A percentile compares a stretch with the other conserved stretches of the same genome.
Conservation (phyloP, 2,113 vertebrate species). For the Pimephales promelas region DNA sequence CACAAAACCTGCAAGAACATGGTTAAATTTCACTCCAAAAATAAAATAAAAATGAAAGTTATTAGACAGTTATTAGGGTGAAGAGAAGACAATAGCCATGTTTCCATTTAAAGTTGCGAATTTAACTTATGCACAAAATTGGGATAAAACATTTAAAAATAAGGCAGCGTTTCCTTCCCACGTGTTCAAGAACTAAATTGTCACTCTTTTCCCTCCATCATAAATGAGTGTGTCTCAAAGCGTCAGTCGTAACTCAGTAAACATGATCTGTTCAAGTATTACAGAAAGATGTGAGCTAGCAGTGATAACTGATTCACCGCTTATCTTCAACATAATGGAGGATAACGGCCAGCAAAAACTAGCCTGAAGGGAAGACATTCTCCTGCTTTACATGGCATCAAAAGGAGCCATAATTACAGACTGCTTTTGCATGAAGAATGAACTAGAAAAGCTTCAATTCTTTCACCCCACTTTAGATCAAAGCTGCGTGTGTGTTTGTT, state of each 20-base stretch:
- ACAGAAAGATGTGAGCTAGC: background rate
- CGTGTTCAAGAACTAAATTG: no score
- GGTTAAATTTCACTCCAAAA: background rate
- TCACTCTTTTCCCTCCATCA: no score
- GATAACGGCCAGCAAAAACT: background rate
- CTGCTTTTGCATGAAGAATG: no score
- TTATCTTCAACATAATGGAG: conserved; percentile 23
- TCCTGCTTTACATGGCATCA: background rate
- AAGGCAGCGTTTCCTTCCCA: no score
- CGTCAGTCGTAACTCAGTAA: no score
- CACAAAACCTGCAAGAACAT: background rate
- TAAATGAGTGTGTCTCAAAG: no score
- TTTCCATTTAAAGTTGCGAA: no score
- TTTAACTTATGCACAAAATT: no score
- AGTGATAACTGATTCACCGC: background rate
- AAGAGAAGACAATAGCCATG: background rate
- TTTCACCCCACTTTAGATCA: background rate
- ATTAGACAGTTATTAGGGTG: background rate
- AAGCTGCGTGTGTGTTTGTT: background rate
- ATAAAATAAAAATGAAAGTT: background rate
- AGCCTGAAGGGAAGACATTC: background rate
- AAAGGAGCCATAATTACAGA: conserved; percentile 28
- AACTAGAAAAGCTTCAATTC: background rate
- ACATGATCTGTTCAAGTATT: no score
- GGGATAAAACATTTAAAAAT: no score